Percentiles rank a stretch among this genome's conserved stretches.
These are phyloP conservation scores for Drosophila sordidula DNA, from an alignment of 2,888 invertebrate species.

Conservation along the genomic window DNA sequence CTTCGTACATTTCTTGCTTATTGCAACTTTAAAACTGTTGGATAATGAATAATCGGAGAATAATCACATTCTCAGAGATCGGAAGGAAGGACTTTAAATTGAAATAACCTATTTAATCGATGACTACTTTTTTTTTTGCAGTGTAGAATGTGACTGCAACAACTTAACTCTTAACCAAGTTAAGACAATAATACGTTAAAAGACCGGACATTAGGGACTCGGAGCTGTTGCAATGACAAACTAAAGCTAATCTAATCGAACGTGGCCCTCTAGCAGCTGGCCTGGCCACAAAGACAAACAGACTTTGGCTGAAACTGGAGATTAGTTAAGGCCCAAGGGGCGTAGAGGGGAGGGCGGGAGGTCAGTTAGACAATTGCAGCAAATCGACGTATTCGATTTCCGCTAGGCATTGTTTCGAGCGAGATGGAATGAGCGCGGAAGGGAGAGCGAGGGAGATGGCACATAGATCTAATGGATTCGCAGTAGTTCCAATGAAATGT, in stretches of 20 bases:
- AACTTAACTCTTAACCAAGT: constrained; percentile 60
- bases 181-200: constrained; percentile 49
- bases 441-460: constrained; percentile 1
- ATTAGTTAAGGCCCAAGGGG: constrained; percentile 52
- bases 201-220: constrained; percentile 49
- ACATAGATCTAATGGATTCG: constrained; percentile 54
- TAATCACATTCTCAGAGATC: too few relatives aligned
- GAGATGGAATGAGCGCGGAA: neutral
- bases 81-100: too few relatives aligned
- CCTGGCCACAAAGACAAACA: constrained; percentile 35
- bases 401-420: constrained; percentile 37
- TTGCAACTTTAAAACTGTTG: too few relatives aligned
- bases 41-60: too few relatives aligned
- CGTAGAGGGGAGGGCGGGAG: neutral
- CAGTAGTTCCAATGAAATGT: constrained; percentile 53
- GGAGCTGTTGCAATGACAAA: constrained; percentile 21
- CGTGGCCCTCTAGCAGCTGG: constrained; percentile 9
- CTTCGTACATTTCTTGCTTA: neutral
- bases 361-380: constrained; percentile 60
- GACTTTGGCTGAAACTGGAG: constrained; percentile 22
- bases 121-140: neutral
- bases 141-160: constrained; percentile 1
- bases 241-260: constrained; percentile 11
- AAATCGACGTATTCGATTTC: constrained; percentile 56
- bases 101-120: too few relatives aligned